Evolutionary conservation across 2,113 vertebrate genomes (phyloP), one percentile per base, ranked within the genome.

Genomic region (Labeo rohita): DNA sequence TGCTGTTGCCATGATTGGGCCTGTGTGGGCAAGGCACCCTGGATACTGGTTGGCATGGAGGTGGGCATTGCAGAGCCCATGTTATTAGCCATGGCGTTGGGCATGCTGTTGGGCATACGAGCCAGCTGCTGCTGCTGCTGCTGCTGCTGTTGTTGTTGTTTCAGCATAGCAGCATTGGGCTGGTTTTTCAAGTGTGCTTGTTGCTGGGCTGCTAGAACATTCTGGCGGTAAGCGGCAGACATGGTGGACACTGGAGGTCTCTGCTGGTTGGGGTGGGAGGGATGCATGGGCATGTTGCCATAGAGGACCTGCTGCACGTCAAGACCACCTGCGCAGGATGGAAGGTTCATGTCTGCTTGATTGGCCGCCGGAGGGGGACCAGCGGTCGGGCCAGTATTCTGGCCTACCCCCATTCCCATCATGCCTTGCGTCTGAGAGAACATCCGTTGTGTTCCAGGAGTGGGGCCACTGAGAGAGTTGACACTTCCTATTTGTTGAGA

Each of bases 401-500:
- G 97, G 0, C 94, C 95, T 74, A 96, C 91, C 63, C 91, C 96
- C 92, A 99, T 95, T 70, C 95, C 95, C 92, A 98, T 96, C 94
- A 99, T 96, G 85, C 91, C 93, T 89, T 96, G 97, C 13, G 93
- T 91, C 92, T 96, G 97, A 81, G 97, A 86, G 92, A 98, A 99
- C 94, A 97, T 96, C 11, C 96, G 96, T 59, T 97, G 97, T 36
- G 95, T 93, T 0, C 92, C 93, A 0, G 97, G 93, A 89, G 90
- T 93, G 13, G 97, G 93, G 6, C 95, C 95, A 81, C 95, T 96
- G 90, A 98, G 93, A 89, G 92, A 94, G 90, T 92, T 95, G 76
- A 98, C 95, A 0, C 92, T 94, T 1, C 94, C 92, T 93, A 99
- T 94, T 75, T 95, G 87, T 91, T 96, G 94, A 88, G 97, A 92